Evolutionary conservation across 2,797 vertebrate genomes (phyloP).

Genomic region (Bradypodion pumilum): DNA sequence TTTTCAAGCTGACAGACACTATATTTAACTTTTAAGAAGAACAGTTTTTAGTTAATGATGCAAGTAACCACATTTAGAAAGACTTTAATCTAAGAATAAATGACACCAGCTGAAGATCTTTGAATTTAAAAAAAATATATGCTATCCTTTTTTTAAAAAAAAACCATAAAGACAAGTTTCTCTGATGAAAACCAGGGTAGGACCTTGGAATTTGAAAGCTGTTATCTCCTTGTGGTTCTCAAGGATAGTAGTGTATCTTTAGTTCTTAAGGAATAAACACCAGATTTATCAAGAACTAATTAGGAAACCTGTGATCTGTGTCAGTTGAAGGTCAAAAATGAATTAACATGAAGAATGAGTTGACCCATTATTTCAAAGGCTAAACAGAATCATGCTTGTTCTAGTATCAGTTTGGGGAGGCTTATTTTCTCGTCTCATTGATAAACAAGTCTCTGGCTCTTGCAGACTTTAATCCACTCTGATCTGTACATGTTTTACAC

Average conservation of each 20-base stretch:
- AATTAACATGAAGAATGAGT: conserved; percentile 2
- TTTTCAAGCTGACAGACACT: background rate
- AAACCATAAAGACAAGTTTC: background rate
- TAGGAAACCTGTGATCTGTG: conserved; percentile 20
- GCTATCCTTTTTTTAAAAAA: background rate
- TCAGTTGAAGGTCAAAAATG: background rate
- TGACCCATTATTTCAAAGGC: background rate
- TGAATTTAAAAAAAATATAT: background rate
- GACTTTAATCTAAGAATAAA: background rate
- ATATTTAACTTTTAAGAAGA: background rate
- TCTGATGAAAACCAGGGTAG: conserved; percentile 13
- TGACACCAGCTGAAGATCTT: background rate
- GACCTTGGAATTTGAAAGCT: background rate
- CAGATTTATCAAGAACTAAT: background rate
- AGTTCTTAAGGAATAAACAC: conserved; percentile 35
- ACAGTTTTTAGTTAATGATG: background rate
- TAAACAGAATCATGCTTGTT: background rate
- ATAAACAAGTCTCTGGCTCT: background rate
- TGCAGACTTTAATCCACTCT: background rate
- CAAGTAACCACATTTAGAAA: background rate
- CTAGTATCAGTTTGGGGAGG: background rate
- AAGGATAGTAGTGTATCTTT: conserved; percentile 17
- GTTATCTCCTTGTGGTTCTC: conserved; percentile 16
- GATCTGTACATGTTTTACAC: background rate
- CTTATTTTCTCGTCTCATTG: background rate